These are phyloP conservation scores for Axinella damicornis DNA, from an alignment of 37 sponge, comb jelly and placozoan species.

Conservation along the genomic window DNA sequence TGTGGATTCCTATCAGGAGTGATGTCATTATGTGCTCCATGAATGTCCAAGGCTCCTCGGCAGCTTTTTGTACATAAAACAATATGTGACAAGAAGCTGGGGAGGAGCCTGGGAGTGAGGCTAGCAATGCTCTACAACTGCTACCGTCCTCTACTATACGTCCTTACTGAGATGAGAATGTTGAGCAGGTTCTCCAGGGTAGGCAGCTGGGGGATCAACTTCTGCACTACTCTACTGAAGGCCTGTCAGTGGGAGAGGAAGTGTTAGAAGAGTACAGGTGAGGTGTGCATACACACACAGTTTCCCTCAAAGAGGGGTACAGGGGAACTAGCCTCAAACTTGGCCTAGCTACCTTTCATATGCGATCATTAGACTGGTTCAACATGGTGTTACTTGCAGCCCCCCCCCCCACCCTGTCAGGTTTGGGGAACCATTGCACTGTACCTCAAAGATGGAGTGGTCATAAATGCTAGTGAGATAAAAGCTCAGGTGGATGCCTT, in stretches of 20 bases:
- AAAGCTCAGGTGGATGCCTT: slow-evolving; percentile 84
- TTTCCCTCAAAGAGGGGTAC: too few relatives aligned
- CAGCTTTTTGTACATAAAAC: too few relatives aligned
- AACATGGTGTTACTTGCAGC: neutral
- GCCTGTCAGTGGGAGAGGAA: slow-evolving; percentile 71
- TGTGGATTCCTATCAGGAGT: too few relatives aligned
- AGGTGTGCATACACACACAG: slow-evolving; percentile 24
- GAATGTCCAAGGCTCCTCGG: neutral
- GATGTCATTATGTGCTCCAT: neutral
- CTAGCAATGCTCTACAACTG: neutral
- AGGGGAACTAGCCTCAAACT: too few relatives aligned
- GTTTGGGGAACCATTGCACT: neutral
- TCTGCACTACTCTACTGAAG: slow-evolving; percentile 93
- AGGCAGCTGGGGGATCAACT: slow-evolving; percentile 91
- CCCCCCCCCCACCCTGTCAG: neutral
- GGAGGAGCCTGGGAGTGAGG: too few relatives aligned
- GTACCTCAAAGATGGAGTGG: slow-evolving; percentile 93
- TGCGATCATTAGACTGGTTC: neutral
- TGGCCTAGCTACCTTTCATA: too few relatives aligned
- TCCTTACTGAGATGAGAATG: slow-evolving; percentile 86
- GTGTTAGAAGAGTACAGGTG: neutral
- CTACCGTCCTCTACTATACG: neutral
- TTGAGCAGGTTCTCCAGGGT: slow-evolving; percentile 94
- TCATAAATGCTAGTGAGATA: slow-evolving; percentile 96
- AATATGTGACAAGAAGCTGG: neutral